Evolutionary conservation across 2,888 invertebrate species (phyloP), one percentile per base, ranked within the genome.

Genomic region (Ephialtes manifestator): DNA sequence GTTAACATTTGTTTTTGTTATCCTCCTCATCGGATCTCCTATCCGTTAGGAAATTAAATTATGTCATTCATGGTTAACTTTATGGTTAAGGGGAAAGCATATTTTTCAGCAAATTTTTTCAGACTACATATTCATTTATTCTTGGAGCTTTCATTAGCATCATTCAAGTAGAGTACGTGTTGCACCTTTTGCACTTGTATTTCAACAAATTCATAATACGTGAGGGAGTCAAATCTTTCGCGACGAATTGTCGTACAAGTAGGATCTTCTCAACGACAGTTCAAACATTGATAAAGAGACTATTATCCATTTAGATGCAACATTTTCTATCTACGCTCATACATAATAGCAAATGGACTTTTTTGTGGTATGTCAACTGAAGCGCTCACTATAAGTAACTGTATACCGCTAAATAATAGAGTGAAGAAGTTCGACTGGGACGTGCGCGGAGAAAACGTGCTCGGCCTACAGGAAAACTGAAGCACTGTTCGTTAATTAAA

Each of bases 401-500:
- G n/a, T 35, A 35, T 35, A 15, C 35, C 1, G 18, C 7, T n/a
- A 10, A 55, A 63, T 63, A 39, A 39, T 20, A 18, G 2, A 53
- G 20, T 39, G 31, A 53, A 35, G 71, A 53, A 35, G 53, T 18
- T 71, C 39, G 13, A 53, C 20, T 31, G 35, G 31, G 31, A 70
- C 24, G 20, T 18, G 39, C 4, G 18, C 20, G 31, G 71, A 55
- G 39, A 55, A 71, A 13, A 55, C 24, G 71, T 35, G 15, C 35
- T 7, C 15, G 20, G 53, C 39, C 35, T 0, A 39, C 39, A 24
- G 13, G n/a, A 31, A 35, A 35, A 71, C 39, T 20, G 53, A 51
- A 18, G 8, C 39, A 5, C 31, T 39, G 18, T 55, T 53, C 31
- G 35, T 24, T 35, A 71, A 71, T 55, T 71, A 55, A 53, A 46